Evolutionary conservation across 1,140 invertebrate species (phyloP).

Genomic region (Schmidtea mediterranea): DNA sequence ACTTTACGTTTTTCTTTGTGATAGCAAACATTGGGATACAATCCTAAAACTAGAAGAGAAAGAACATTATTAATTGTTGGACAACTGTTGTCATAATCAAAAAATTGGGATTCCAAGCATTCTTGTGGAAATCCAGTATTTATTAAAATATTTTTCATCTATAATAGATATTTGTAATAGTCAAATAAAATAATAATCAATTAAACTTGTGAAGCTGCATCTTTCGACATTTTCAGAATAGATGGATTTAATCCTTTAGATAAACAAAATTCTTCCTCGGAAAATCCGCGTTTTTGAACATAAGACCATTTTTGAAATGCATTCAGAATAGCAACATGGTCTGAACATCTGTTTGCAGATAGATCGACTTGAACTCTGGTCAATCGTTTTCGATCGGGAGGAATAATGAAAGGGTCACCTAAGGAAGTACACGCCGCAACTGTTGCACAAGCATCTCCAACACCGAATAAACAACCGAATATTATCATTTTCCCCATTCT

Average conservation of each 20-base stretch:
- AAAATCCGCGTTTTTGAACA: conserved; percentile 48
- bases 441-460: background rate
- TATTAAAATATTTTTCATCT: conserved; percentile 51
- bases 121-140: conserved; percentile 64
- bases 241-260: background rate
- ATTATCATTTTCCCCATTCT: conserved; percentile 30
- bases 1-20: conserved; percentile 85
- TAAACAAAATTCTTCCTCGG: conserved; percentile 6
- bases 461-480: conserved; percentile 21
- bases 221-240: background rate
- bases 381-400: conserved; percentile 16
- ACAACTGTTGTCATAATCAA: conserved; percentile 42
- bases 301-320: conserved; percentile 38
- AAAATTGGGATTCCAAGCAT: conserved; percentile 44
- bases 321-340: conserved; percentile 75
- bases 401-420: conserved; percentile 50
- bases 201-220: conserved; percentile 41
- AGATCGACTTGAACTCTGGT: conserved; percentile 31
- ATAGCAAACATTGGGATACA: conserved; percentile 81
- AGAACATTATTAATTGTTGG: conserved; percentile 16
- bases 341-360: conserved; percentile 55
- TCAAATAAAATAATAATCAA: no score
- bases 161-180: no score
- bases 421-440: conserved; percentile 42
- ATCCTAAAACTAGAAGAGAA: conserved; percentile 54